Conservation (phyloP, 2,888 invertebrate species). For the Drosophila rubida region DNA sequence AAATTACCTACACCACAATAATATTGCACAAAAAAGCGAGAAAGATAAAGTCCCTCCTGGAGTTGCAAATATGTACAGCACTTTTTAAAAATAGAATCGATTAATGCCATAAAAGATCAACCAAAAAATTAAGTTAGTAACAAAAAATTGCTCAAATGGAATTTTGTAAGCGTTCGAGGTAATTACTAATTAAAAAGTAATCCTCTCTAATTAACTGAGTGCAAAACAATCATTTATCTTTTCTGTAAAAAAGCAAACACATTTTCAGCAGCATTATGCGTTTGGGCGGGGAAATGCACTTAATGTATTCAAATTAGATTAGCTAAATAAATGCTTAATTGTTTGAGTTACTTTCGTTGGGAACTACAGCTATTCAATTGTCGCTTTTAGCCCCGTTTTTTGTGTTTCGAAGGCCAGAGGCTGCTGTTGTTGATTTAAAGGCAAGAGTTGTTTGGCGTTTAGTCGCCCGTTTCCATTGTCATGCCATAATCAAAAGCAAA, state of each 20-base stretch:
- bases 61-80: conserved; percentile 5
- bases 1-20: conserved; percentile 50
- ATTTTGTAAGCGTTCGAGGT: background rate
- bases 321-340: background rate
- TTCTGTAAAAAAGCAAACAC: background rate
- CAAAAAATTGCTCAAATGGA: no score
- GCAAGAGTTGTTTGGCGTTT: conserved; percentile 41
- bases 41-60: conserved; percentile 26
- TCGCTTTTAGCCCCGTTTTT: conserved; percentile 1
- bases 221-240: background rate
- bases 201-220: background rate
- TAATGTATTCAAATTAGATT: background rate
- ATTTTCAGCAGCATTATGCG: background rate
- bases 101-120: background rate
- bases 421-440: conserved; percentile 28
- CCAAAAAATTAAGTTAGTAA: background rate
- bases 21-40: conserved; percentile 5
- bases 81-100: conserved; percentile 2
- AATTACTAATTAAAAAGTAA: no score
- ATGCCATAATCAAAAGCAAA: conserved; percentile 74
- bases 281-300: no score
- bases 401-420: background rate
- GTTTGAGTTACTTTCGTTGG: background rate
- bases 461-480: conserved; percentile 57
- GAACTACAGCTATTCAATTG: conserved; percentile 8